phyloP scores from a whole-genome alignment of 2,113 vertebrate species.

The Jacana jacana region DNA sequence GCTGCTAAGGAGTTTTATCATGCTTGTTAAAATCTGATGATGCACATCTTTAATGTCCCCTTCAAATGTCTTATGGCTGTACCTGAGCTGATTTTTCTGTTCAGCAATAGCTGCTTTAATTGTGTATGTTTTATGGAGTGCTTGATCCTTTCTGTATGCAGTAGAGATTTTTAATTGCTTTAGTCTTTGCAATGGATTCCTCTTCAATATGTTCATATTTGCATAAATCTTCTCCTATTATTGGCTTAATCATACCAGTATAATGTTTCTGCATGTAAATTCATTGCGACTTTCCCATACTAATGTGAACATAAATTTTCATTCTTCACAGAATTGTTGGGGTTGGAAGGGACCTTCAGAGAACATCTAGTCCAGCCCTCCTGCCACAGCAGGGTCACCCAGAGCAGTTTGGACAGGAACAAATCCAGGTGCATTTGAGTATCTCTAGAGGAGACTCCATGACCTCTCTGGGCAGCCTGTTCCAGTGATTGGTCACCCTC shows the following conservation, averaged over 20 bases:
- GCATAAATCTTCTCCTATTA: neutral
- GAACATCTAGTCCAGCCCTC: neutral
- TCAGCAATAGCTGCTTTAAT: neutral
- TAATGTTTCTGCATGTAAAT: neutral
- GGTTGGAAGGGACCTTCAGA: neutral
- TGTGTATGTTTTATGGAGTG: neutral
- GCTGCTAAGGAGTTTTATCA: neutral
- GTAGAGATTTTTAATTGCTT: neutral
- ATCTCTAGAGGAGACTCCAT: neutral
- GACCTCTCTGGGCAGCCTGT: neutral
- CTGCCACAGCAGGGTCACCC: neutral
- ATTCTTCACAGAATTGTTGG: neutral
- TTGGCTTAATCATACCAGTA: neutral
- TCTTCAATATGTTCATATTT: neutral
- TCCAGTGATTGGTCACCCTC: neutral
- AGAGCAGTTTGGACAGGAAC: neutral
- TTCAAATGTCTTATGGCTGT: neutral
- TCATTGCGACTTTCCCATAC: neutral
- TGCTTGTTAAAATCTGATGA: neutral
- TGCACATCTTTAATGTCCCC: neutral
- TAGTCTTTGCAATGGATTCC: accelerated
- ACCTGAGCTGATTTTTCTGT: neutral
- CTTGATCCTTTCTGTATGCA: neutral
- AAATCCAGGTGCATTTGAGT: neutral
- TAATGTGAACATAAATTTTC: neutral